These are phyloP conservation scores for Pseudococcus viburni DNA, from an alignment of 2,888 invertebrate genomes.

Conservation along the genomic window DNA sequence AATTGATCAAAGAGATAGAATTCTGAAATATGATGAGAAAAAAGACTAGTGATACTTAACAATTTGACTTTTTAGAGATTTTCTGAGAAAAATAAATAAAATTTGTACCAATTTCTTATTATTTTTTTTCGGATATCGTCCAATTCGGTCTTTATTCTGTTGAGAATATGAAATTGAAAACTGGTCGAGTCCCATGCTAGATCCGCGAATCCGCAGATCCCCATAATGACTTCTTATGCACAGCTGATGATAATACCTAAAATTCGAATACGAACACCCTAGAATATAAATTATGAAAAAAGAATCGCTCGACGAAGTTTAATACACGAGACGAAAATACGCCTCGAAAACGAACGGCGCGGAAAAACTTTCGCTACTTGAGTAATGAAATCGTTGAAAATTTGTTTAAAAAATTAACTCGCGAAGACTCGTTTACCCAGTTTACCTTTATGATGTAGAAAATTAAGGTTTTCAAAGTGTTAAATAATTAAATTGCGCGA, in stretches of 20 bases:
- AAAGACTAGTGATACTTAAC: no score
- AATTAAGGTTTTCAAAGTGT: slow-evolving; percentile 33
- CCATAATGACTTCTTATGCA: neutral
- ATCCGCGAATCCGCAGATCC: neutral
- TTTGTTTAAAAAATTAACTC: slow-evolving; percentile 18
- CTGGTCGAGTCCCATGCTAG: neutral
- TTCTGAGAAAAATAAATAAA: no score
- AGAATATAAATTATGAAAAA: neutral
- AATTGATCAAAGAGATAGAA: no score
- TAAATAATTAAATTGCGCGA: slow-evolving; percentile 29
- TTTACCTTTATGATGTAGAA: neutral
- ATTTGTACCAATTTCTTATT: no score
- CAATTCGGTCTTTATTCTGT: neutral
- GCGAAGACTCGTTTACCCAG: neutral
- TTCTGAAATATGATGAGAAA: no score
- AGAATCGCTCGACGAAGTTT: neutral
- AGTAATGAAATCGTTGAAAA: slow-evolving; percentile 18
- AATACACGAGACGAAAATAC: neutral
- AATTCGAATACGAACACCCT: neutral
- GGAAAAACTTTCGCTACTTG: neutral
- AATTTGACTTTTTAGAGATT: no score
- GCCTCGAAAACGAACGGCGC: neutral
- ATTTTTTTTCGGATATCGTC: no score
- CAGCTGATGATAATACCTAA: neutral
- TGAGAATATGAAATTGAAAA: neutral